Percentiles rank a stretch among this genome's conserved stretches.
Evolutionary conservation across 2,113 vertebrate genomes (phyloP).

Genomic region (Ophiodon elongatus): DNA sequence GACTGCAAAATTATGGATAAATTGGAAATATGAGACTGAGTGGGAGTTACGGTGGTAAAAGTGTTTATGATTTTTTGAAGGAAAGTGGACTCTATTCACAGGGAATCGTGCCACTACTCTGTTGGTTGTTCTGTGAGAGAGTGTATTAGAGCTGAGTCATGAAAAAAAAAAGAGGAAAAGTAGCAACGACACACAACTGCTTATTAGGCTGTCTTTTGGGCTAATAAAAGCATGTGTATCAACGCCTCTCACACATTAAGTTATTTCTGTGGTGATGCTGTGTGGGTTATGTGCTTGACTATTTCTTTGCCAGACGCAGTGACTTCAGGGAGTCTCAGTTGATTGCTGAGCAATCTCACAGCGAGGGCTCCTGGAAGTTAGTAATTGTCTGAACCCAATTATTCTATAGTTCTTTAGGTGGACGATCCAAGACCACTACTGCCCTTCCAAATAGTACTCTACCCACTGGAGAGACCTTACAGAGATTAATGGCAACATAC

Average conservation of each 20-base stretch:
- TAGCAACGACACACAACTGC: neutral
- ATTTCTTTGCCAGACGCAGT: neutral
- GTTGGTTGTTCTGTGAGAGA: neutral
- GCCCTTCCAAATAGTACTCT: neutral
- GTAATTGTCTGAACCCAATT: neutral
- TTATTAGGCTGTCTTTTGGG: neutral
- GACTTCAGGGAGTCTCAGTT: neutral
- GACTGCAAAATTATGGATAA: neutral
- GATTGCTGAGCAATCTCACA: neutral
- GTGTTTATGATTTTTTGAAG: neutral
- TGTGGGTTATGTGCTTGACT: neutral
- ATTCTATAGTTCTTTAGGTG: neutral
- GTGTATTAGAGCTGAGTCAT: neutral
- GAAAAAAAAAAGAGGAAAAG: neutral
- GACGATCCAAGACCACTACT: neutral
- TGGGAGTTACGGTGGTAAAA: neutral
- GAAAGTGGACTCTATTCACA: neutral
- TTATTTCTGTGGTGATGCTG: neutral
- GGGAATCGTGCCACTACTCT: neutral
- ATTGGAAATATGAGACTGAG: neutral
- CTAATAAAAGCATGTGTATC: neutral
- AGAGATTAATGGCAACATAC: conserved; percentile 47
- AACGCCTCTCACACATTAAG: neutral
- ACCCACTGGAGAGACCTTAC: conserved; percentile 18
- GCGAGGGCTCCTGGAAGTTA: neutral